Conservation (phyloP, 2,888 invertebrate genomes). For the Cryptops parisi region DNA sequence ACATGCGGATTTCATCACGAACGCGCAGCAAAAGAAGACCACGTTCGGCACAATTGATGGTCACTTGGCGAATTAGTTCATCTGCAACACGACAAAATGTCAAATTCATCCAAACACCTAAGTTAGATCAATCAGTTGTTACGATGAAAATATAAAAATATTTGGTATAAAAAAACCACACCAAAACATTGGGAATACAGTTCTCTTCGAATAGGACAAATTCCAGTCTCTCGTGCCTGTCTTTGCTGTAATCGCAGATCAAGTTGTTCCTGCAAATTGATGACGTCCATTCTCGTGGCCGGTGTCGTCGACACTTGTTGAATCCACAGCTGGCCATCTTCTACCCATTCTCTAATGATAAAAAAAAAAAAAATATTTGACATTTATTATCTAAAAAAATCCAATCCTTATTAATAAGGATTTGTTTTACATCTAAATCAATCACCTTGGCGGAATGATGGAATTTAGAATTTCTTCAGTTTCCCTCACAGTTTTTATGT, state of each 20-base stretch:
- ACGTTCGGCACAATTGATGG: slow-evolving; percentile 91
- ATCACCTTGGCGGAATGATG: slow-evolving; percentile 64
- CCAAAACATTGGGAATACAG: slow-evolving; percentile 93
- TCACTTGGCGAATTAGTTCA: slow-evolving; percentile 80
- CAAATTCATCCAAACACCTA: no score
- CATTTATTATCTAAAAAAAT: no score
- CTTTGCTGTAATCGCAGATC: slow-evolving; percentile 76
- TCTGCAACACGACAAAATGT: slow-evolving; percentile 39
- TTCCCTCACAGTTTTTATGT: slow-evolving; percentile 41
- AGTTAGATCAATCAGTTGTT: no score
- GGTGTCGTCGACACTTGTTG: slow-evolving; percentile 91
- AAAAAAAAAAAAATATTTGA: no score
- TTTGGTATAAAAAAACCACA: slow-evolving; percentile 31
- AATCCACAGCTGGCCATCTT: slow-evolving; percentile 79
- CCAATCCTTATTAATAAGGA: background rate
- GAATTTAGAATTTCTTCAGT: slow-evolving; percentile 86
- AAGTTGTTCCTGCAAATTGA: slow-evolving; percentile 88
- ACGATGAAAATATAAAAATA: no score
- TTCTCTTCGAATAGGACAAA: slow-evolving; percentile 84
- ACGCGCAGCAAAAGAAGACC: slow-evolving; percentile 83
- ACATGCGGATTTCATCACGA: slow-evolving; percentile 90
- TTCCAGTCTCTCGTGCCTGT: slow-evolving; percentile 92
- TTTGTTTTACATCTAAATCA: background rate
- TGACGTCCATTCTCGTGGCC: slow-evolving; percentile 86
- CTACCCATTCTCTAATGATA: slow-evolving; percentile 81